phyloP scores from a whole-genome alignment of 2,888 invertebrate species.

The Amiota mariae region DNA sequence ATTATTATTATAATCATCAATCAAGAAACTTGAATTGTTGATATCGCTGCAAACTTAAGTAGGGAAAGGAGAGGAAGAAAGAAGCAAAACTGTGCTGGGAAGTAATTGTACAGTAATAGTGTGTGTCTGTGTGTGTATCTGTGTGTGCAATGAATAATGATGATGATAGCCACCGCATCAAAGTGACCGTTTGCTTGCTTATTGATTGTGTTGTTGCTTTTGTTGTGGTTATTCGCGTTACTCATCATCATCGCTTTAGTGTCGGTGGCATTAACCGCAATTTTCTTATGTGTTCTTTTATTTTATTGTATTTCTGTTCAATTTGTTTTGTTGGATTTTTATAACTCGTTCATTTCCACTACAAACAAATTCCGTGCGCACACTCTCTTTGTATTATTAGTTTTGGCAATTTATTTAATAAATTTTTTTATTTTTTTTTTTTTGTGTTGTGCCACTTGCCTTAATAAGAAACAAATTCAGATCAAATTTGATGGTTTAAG shows the following conservation, averaged over 20 bases:
- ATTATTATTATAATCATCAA: constrained; percentile 1
- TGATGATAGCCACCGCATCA: neutral
- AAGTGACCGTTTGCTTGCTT: too few relatives aligned
- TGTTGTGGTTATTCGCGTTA: neutral
- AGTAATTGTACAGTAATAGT: constrained; percentile 18
- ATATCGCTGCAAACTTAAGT: too few relatives aligned
- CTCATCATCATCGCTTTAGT: constrained; percentile 20
- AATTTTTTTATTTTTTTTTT: neutral
- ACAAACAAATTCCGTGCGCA: neutral
- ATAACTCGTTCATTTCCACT: neutral
- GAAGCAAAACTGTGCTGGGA: constrained; percentile 9
- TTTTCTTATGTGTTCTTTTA: constrained; percentile 7
- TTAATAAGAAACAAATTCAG: constrained; percentile 3
- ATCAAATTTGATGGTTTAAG: neutral
- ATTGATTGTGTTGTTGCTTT: too few relatives aligned
- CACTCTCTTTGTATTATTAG: neutral
- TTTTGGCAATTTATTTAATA: neutral
- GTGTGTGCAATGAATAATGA: neutral
- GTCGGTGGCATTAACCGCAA: constrained; percentile 14
- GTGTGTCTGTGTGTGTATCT: constrained; percentile 26
- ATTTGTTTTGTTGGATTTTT: neutral
- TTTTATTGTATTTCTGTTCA: neutral
- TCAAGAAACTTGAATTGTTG: neutral
- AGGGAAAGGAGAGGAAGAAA: neutral
- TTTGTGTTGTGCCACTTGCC: constrained; percentile 10